phyloP scores from a whole-genome alignment of 2,113 vertebrate genomes.

The Gymnocephalus cernua region DNA sequence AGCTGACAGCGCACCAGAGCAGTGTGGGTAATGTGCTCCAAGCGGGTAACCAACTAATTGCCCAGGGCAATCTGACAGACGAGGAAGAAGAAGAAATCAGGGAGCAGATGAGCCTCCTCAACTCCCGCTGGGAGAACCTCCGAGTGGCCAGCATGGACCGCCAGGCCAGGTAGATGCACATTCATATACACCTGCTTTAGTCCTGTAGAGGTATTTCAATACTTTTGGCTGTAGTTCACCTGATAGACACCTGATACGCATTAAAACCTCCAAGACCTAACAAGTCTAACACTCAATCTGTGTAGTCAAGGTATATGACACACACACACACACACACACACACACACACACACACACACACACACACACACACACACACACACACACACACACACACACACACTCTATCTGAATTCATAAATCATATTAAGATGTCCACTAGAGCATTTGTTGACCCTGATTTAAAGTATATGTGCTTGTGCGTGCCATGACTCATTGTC shows the following conservation, averaged over 20 bases:
- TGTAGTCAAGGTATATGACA: conserved; percentile 63
- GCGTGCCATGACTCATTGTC: conserved; percentile 4
- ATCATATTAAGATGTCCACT: conserved; percentile 10
- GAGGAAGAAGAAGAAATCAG: conserved; percentile 97
- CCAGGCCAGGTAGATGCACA: conserved; percentile 88
- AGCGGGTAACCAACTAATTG: conserved; percentile 94
- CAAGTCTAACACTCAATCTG: conserved; percentile 31
- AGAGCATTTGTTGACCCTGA: conserved; percentile 29
- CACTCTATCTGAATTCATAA: conserved; percentile 24
- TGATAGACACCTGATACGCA: conserved; percentile 41
- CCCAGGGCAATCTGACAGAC: conserved; percentile 90
- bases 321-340: conserved; percentile 45
- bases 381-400: conserved; percentile 62
- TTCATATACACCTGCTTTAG: neutral
- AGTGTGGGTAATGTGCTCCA: conserved; percentile 96
- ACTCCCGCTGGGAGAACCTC: conserved; percentile 95
- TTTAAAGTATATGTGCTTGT: neutral
- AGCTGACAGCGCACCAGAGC: conserved; percentile 96
- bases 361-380: conserved; percentile 1
- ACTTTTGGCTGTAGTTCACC: neutral
- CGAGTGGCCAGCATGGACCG: conserved; percentile 97
- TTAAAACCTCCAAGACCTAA: conserved; percentile 16
- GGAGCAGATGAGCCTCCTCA: conserved; percentile 96
- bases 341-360: conserved; percentile 10
- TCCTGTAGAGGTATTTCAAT: neutral